Conservation (phyloP, 2,888 invertebrate species). For the Drosophila heteroneura region DNA sequence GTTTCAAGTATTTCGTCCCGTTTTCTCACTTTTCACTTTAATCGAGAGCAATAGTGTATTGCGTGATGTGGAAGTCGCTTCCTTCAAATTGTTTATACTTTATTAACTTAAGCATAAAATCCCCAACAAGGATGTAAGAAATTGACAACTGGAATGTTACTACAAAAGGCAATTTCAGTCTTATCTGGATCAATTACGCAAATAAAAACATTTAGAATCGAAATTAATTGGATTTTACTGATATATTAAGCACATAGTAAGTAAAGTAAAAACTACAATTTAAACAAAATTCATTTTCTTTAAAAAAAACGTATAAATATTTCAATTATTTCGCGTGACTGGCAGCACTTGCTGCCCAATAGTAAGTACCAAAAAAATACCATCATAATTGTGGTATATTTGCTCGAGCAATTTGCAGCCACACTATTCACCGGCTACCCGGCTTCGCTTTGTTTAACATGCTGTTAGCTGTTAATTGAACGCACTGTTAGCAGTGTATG, state of each 20-base stretch:
- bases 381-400: constrained; percentile 6
- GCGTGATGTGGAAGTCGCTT: neutral
- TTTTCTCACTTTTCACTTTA: neutral
- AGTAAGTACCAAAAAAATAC: neutral
- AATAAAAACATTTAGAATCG: constrained; percentile 13
- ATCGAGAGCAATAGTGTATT: neutral
- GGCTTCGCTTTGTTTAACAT: constrained; percentile 33
- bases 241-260: no score
- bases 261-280: neutral
- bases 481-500: constrained; percentile 12
- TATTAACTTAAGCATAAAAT: constrained; percentile 2
- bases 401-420: constrained; percentile 3
- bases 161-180: constrained; percentile 15
- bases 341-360: constrained; percentile 22
- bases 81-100: constrained; percentile 4
- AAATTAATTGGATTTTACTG: neutral
- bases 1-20: neutral
- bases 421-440: constrained; percentile 47
- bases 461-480: constrained; percentile 10
- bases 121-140: neutral
- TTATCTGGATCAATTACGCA: constrained; percentile 10
- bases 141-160: constrained; percentile 3
- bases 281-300: neutral
- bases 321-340: neutral
- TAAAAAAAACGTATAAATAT: neutral